Evolutionary conservation across 53 echinoderm and acorn worm genomes (phyloP).

Genomic region (Holothuria leucospilota): DNA sequence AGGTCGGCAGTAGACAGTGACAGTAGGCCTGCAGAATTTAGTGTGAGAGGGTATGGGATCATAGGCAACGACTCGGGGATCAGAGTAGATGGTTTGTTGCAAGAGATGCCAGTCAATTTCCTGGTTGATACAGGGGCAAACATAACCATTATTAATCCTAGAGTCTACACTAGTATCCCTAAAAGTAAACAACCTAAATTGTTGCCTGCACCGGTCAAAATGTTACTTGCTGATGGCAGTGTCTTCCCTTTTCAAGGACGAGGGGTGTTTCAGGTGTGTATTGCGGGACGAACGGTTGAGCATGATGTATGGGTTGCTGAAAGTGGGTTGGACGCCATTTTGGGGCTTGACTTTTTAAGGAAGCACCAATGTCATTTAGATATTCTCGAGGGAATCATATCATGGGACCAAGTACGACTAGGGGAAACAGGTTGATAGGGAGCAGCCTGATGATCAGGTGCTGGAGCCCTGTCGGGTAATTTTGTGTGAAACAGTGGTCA

Average conservation of each 20-base stretch:
- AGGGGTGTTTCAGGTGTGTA: slow-evolving; percentile 22
- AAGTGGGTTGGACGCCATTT: slow-evolving; percentile 16
- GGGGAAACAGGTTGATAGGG: background rate
- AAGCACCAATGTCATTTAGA: slow-evolving; percentile 21
- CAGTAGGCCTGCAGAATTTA: slow-evolving; percentile 18
- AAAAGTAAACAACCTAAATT: slow-evolving; percentile 21
- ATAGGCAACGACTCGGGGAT: slow-evolving; percentile 2
- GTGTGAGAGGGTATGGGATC: background rate
- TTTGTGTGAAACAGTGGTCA: no score
- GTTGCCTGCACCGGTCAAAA: background rate
- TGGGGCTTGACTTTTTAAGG: slow-evolving; percentile 42
- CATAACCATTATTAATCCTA: slow-evolving; percentile 25
- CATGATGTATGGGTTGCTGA: slow-evolving; percentile 57
- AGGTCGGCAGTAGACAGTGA: slow-evolving; percentile 37
- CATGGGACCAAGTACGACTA: background rate
- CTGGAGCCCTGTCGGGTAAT: background rate
- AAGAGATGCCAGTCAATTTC: slow-evolving; percentile 27
- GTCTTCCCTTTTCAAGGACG: background rate
- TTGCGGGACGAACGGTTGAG: slow-evolving; percentile 3
- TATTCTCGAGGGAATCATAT: slow-evolving; percentile 1
- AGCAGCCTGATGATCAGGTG: background rate
- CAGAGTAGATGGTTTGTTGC: slow-evolving; percentile 3
- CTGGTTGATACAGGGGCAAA: no score
- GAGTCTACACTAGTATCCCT: background rate
- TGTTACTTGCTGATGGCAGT: slow-evolving; percentile 28